Conservation (phyloP, 2,888 invertebrate genomes). For the Microchrysa polita region DNA sequence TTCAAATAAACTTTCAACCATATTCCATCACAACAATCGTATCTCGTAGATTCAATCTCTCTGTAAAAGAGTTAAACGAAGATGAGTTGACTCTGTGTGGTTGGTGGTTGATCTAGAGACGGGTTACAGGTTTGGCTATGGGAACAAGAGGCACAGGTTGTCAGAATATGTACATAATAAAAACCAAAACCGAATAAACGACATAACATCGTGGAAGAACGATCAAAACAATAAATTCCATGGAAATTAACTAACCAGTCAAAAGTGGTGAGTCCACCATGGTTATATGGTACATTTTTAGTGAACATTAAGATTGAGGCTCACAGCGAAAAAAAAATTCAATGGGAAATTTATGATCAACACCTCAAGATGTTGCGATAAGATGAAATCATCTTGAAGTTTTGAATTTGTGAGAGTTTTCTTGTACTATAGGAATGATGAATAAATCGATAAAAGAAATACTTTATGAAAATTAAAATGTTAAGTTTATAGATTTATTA, state of each 20-base stretch:
- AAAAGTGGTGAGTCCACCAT: no score
- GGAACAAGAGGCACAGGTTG: constrained; percentile 32
- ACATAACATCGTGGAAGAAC: background rate
- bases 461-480: constrained; percentile 17
- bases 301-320: background rate
- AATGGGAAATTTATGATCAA: constrained; percentile 40
- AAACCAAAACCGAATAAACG: no score
- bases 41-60: constrained; percentile 23
- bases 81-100: background rate
- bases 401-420: constrained; percentile 1
- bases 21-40: constrained; percentile 31
- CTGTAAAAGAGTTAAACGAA: background rate
- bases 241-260: constrained; percentile 13
- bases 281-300: no score
- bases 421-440: background rate
- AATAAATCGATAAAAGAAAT: no score
- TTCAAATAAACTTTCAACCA: constrained; percentile 13
- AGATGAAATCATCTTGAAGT: constrained; percentile 30
- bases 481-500: constrained; percentile 17
- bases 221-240: constrained; percentile 36
- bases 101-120: constrained; percentile 3
- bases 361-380: constrained; percentile 38
- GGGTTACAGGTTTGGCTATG: background rate
- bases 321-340: constrained; percentile 17
- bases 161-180: background rate